Evolutionary conservation across 2,113 vertebrate genomes (phyloP), one percentile per base, ranked within the genome.

Genomic region (Abramis brama): DNA sequence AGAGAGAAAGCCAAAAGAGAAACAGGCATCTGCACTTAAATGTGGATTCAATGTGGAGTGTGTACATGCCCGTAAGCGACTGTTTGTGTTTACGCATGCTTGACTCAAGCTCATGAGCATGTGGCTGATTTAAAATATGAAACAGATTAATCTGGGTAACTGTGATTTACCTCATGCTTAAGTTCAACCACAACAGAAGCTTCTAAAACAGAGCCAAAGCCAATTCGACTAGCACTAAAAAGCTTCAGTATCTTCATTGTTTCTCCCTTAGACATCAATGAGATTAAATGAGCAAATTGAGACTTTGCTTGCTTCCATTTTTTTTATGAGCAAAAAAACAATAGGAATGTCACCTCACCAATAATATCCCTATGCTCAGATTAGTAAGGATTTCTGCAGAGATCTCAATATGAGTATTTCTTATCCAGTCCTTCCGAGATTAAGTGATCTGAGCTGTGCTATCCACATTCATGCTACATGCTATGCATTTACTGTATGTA

Each of bases 1-100:
- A 50, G 43, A 13, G 75, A 77, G 50, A 27, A 55, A 55, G 52
- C 50, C 50, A 82, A 82, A 70, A 36, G 79, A 70, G 62, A 82
- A 70, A 47, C 59, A 64, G 78, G 17, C 59, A 66, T 81, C 13
- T 81, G 59, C 19, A 55, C 10, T 82, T 70, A 55, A 82, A 33
- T 82, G 19, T 82, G 27, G 43, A 81, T 81, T 66, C 43, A 43
- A 43, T 47, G 39, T 47, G 17, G 39, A 70, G 45, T 70, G 75
- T 11, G 45, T 30, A 15, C 52, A 13, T 43, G 62, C 52, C 25
- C 1, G 75, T 79, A 45, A 71, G 45, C 50, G 27, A 30, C 30
- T 79, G 47, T 85, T 66, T 79, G 75, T 50, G 74, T 79, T 77
- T 79, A 76, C 39, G 27, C 57, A 66, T 52, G 39, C 59, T 85